Conservation (phyloP, 2,113 vertebrate species). For the Triplophysa siluroides region DNA sequence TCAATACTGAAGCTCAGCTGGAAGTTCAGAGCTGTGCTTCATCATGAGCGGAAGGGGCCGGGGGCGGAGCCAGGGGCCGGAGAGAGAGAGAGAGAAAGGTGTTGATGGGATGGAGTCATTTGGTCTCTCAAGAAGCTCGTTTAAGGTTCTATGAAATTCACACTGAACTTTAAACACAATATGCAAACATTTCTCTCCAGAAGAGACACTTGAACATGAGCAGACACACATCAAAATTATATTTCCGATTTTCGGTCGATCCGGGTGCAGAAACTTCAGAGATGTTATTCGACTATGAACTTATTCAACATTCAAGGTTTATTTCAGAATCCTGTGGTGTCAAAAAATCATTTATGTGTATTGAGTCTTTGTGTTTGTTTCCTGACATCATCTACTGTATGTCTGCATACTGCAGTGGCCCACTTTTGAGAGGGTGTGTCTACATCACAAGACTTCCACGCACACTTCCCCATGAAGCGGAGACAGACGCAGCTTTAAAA, state of each 20-base stretch:
- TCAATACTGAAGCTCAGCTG: slow-evolving; percentile 36
- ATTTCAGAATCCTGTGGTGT: not conserved
- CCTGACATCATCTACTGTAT: slow-evolving; percentile 4
- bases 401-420: slow-evolving; percentile 51
- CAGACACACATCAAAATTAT: too few species aligned
- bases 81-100: not conserved
- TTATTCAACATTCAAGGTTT: too few species aligned
- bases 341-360: not conserved
- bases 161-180: not conserved
- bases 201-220: not conserved
- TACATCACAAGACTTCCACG: slow-evolving; percentile 31
- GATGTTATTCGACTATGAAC: too few species aligned
- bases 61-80: slow-evolving; percentile 9
- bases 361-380: slow-evolving; percentile 6
- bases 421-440: slow-evolving; percentile 42
- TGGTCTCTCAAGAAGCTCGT: too few species aligned
- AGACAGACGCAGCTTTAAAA: not conserved
- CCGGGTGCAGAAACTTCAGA: too few species aligned
- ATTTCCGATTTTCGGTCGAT: too few species aligned
- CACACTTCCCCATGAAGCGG: not conserved
- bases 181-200: not conserved
- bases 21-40: slow-evolving; percentile 35
- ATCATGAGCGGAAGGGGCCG: slow-evolving; percentile 19
- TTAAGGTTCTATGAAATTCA: not conserved
- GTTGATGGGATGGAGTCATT: not conserved